Percentiles rank a stretch among this genome's conserved stretches.
Conservation (phyloP, 2,797 vertebrate genomes). For the Channa striata region DNA sequence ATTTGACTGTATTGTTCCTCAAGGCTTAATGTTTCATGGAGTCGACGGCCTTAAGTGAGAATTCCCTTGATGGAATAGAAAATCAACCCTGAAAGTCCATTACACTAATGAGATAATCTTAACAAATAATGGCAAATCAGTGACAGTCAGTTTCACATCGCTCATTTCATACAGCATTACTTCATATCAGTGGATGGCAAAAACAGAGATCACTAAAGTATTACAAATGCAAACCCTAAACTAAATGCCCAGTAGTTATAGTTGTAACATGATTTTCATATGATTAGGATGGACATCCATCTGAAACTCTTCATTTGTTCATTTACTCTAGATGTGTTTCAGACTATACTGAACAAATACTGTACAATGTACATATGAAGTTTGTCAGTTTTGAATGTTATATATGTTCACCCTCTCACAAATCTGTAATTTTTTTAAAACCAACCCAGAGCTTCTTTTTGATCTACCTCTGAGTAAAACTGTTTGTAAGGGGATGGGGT, state of each 20-base stretch:
- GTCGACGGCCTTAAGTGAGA: background rate
- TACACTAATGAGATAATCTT: conserved; percentile 1
- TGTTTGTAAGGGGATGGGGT: conserved; percentile 59
- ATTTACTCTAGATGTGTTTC: too few relatives aligned
- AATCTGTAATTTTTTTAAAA: conserved; percentile 13
- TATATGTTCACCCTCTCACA: conserved; percentile 1
- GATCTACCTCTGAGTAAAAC: too few relatives aligned
- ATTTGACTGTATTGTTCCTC: conserved; percentile 1
- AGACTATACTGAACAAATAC: too few relatives aligned
- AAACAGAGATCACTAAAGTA: background rate
- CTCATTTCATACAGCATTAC: background rate
- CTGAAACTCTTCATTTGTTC: too few relatives aligned
- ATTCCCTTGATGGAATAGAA: background rate
- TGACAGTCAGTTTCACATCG: background rate
- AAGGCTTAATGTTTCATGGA: background rate
- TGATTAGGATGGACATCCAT: background rate
- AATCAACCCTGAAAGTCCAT: background rate
- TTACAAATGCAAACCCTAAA: background rate
- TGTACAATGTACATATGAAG: background rate
- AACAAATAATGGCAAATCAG: conserved; percentile 1
- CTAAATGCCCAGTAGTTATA: background rate
- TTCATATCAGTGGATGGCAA: background rate
- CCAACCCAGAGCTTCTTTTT: background rate
- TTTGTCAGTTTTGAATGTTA: background rate
- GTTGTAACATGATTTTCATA: background rate